Evolutionary conservation across 2,797 vertebrate genomes (phyloP).

Genomic region (Pelobates cultripes): DNA sequence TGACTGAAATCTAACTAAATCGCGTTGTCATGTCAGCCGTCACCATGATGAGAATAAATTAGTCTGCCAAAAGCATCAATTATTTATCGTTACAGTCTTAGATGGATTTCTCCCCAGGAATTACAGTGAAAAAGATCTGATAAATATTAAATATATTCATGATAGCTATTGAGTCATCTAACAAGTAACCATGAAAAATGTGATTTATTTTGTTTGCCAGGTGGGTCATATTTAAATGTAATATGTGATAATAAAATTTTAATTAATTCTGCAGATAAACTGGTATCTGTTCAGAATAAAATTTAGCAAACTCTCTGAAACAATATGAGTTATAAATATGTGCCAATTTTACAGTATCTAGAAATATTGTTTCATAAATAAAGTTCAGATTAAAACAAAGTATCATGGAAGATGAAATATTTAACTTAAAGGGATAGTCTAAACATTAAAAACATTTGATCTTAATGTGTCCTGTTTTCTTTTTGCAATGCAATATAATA

Average conservation of each 20-base stretch:
- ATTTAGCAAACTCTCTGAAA: no score
- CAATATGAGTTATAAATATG: no score
- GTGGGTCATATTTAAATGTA: slow-evolving; percentile 11
- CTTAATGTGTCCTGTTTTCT: no score
- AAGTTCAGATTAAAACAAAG: no score
- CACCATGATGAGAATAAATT: slow-evolving; percentile 33
- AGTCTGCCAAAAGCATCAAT: slow-evolving; percentile 32
- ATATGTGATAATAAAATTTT: slow-evolving; percentile 1
- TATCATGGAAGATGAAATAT: no score
- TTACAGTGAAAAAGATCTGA: slow-evolving; percentile 26
- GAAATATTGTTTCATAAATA: no score
- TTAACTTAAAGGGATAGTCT: no score
- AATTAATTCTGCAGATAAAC: neutral
- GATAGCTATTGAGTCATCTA: slow-evolving; percentile 31
- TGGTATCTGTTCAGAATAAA: neutral
- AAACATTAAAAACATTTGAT: no score
- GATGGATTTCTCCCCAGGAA: slow-evolving; percentile 25
- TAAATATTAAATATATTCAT: slow-evolving; percentile 32
- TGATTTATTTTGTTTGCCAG: neutral
- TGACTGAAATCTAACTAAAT: slow-evolving; percentile 34
- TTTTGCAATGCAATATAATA: no score
- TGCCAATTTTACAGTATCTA: no score
- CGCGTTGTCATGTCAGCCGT: slow-evolving; percentile 22
- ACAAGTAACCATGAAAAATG: neutral
- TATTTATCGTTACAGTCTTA: slow-evolving; percentile 39